Base-by-base conservation (phyloP, 2,113 vertebrate genomes). In the Sander lucioperca region DNA sequence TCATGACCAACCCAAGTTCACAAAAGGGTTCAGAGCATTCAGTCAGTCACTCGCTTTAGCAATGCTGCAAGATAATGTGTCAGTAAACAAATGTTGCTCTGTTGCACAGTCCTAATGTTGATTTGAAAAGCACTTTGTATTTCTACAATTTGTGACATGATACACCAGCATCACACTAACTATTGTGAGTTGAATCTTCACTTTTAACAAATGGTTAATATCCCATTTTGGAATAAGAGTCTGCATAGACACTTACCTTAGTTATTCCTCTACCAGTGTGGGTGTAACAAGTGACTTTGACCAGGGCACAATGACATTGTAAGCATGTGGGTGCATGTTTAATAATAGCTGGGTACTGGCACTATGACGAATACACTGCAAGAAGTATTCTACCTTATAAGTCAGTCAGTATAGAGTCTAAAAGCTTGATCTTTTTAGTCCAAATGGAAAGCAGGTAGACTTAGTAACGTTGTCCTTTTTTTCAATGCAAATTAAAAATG, bases 241-340 rank as follows among this genome's bases (percentile, higher is more conserved):
- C 63, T 39, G 68, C 53, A n/a, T n/a, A 62, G 59, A 67, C 70
- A 67, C 72, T 65, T 86, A 82, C 82, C 76, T 74, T 23, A 50
- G 47, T 33, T 39, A 67, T 73, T 77, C 30, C 75, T 79, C 48
- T 15, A 10, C 23, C 73, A 47, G 74, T 15, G 82, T 87, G 85
- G 87, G 87, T 27, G 79, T 47, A 84, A 78, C 76, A 62, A 77
- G 11, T 57, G 78, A 71, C 88, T 90, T 79, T 83, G 74, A 83
- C 66, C 78, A 74, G 72, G 36, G 79, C 53, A 87, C 83, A 88
- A 90, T 79, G 74, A 82, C 69, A 57, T 69, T 50, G 66, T 72
- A 74, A 67, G 66, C 50, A 83, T 78, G 83, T 63, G 30, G 33
- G 64, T 14, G 36, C 67, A 77, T 64, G 80, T 85, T 80, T 89